Conservation (phyloP, 2,888 invertebrate genomes). For the Zeuzera pyrina region DNA sequence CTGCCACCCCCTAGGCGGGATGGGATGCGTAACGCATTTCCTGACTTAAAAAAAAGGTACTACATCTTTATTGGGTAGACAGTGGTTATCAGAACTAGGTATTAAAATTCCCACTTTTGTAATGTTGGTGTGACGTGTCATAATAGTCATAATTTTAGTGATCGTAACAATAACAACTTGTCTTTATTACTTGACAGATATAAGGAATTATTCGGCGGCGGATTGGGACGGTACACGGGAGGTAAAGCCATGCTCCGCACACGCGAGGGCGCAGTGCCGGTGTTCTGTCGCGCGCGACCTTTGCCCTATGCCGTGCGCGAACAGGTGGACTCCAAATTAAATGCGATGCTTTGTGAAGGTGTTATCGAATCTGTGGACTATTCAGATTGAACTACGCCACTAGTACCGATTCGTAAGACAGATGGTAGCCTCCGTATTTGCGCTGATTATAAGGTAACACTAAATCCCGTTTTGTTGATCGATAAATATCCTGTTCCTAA, state of each 20-base stretch:
- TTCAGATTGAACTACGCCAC: background rate
- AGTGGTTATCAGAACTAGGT: too few species aligned
- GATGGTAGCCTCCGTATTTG: background rate
- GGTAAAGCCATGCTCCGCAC: background rate
- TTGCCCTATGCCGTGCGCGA: background rate
- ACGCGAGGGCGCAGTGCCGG: background rate
- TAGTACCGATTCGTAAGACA: background rate
- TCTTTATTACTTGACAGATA: too few species aligned
- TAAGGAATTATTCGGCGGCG: too few species aligned
- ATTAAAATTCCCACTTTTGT: too few species aligned
- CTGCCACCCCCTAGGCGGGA: too few species aligned
- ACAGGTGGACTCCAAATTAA: background rate
- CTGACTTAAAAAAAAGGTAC: too few species aligned
- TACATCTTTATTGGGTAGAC: too few species aligned
- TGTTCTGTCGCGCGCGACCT: background rate
- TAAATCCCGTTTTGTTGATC: background rate
- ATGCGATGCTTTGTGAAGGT: background rate
- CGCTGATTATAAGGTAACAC: background rate
- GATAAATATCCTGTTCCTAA: background rate
- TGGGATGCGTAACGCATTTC: too few species aligned
- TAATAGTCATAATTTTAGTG: too few species aligned
- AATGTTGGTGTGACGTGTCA: too few species aligned
- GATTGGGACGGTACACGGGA: too few species aligned
- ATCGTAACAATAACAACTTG: too few species aligned
- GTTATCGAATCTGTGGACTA: background rate